Conservation (phyloP, 1,140 invertebrate genomes). For the Cataglyphis hispanica region DNA sequence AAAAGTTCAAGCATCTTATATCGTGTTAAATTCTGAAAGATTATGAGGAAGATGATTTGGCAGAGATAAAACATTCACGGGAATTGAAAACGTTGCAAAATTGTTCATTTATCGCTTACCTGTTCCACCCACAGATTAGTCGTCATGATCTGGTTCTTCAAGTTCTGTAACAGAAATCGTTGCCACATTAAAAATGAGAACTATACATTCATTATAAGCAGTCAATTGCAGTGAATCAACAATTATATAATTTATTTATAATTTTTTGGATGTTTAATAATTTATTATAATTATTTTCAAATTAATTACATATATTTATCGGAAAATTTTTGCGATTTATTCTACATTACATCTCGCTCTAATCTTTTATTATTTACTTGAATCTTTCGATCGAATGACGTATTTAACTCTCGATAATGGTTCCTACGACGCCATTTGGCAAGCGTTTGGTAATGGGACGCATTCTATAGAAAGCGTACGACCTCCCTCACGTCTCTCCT, state of each 20-base stretch:
- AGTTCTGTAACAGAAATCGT: slow-evolving; percentile 90
- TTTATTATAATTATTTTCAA: background rate
- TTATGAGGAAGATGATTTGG: background rate
- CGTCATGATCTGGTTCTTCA: slow-evolving; percentile 97
- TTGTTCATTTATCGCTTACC: slow-evolving; percentile 86
- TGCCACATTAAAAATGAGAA: background rate
- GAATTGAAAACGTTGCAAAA: background rate
- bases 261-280: background rate
- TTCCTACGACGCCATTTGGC: background rate
- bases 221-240: background rate
- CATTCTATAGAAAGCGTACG: slow-evolving; percentile 9
- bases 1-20: slow-evolving; percentile 3
- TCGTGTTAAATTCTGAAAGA: background rate
- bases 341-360: background rate
- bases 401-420: background rate
- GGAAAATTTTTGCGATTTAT: background rate
- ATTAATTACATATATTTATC: background rate
- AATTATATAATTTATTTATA: background rate
- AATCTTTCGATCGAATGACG: no score
- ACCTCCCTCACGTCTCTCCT: slow-evolving; percentile 6
- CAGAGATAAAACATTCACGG: background rate
- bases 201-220: background rate
- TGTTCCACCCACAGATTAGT: slow-evolving; percentile 97
- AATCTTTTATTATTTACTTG: background rate
- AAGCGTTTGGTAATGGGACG: background rate